phyloP scores from a whole-genome alignment of 2,113 vertebrate species.

The sheep (Ovis aries) region DNA sequence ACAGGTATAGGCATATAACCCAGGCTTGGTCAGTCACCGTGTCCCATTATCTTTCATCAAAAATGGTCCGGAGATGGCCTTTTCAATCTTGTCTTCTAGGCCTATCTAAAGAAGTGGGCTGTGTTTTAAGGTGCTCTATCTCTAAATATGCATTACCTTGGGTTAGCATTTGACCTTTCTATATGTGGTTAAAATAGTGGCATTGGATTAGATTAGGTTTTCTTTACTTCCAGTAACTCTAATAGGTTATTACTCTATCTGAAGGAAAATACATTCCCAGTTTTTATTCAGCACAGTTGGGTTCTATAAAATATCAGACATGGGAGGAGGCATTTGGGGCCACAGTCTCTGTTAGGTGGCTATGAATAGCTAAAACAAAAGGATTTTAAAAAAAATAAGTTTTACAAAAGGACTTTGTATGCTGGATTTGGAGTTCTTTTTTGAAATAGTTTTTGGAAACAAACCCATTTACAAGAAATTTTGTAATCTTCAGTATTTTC shows the following conservation, averaged over 20 bases:
- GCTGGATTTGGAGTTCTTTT: neutral
- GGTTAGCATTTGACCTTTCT: neutral
- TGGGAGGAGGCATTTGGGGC: neutral
- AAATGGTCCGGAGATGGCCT: neutral
- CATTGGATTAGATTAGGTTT: neutral
- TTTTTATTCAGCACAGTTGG: neutral
- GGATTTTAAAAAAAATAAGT: neutral
- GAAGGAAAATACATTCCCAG: neutral
- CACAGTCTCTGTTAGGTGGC: neutral
- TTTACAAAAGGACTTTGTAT: neutral
- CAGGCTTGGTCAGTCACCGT: neutral
- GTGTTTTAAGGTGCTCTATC: neutral
- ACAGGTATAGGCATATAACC: neutral
- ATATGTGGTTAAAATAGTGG: neutral
- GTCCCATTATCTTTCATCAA: neutral
- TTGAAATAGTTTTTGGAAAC: slow-evolving; percentile 20
- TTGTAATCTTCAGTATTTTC: slow-evolving; percentile 4
- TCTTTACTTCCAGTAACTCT: neutral
- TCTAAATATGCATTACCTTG: neutral
- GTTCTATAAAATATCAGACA: slow-evolving; percentile 11
- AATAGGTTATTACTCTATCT: neutral
- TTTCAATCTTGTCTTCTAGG: neutral
- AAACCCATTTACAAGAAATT: neutral
- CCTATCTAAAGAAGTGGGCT: neutral
- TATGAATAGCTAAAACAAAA: slow-evolving; percentile 22